Evolutionary conservation across 2,888 invertebrate genomes (phyloP).

Genomic region (Synergus laeviventris): DNA sequence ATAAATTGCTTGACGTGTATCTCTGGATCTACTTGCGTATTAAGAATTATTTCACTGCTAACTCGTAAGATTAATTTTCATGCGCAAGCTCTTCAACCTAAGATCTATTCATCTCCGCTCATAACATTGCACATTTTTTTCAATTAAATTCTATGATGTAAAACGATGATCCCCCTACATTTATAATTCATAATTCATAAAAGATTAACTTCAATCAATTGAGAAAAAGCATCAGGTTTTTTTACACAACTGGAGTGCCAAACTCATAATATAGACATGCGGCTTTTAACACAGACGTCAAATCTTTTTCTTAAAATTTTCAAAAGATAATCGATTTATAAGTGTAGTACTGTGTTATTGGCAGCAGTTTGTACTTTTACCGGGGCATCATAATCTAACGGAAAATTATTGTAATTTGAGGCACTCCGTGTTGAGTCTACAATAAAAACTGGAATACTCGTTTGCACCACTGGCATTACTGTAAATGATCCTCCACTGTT

Average conservation of each 20-base stretch:
- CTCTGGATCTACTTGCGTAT: background rate
- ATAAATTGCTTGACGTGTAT: background rate
- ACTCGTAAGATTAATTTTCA: background rate
- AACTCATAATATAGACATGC: background rate
- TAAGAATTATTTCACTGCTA: constrained; percentile 19
- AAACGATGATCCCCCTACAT: no score
- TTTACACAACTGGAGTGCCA: background rate
- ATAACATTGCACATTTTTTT: no score
- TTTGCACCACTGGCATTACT: constrained; percentile 11
- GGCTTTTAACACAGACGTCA: constrained; percentile 23
- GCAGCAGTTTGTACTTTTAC: background rate
- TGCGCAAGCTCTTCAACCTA: background rate
- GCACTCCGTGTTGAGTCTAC: background rate
- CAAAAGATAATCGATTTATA: background rate
- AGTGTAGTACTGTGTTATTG: background rate
- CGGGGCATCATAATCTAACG: background rate
- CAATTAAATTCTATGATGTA: no score
- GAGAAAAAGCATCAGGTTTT: no score
- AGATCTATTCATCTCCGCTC: background rate
- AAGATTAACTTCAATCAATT: no score
- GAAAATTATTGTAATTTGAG: background rate
- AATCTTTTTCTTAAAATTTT: background rate
- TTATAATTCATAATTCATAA: no score
- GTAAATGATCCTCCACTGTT: background rate
- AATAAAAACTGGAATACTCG: background rate